A percentile compares a stretch with the other conserved stretches of the same genome.
Evolutionary conservation across 1,140 invertebrate genomes (phyloP).

Genomic region (Drosophila pachea): DNA sequence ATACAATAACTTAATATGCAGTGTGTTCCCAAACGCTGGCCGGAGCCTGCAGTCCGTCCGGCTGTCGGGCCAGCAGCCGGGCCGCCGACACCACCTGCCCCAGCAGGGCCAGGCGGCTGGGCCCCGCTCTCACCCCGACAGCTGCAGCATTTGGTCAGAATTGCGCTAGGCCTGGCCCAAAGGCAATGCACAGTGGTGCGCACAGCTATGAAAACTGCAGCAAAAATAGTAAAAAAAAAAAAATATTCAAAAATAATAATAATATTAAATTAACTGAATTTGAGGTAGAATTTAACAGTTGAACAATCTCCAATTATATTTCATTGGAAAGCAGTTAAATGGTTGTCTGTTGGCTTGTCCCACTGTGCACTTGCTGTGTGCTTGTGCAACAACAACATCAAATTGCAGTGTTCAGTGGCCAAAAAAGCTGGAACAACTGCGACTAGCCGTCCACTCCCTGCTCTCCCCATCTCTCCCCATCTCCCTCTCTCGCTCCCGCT

Average conservation of each 20-base stretch:
- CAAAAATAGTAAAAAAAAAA: background rate
- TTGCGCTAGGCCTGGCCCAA: constrained; percentile 28
- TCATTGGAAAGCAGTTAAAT: no score
- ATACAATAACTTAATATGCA: constrained; percentile 80
- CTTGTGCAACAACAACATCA: constrained; percentile 29
- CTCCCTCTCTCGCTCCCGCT: constrained; percentile 10
- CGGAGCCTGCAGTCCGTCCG: constrained; percentile 71
- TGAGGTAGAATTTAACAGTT: no score
- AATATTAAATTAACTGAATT: background rate
- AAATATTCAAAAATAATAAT: background rate
- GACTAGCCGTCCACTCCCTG: constrained; percentile 46
- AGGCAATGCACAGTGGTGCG: constrained; percentile 27
- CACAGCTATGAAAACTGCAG: no score
- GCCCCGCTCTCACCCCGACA: constrained; percentile 3
- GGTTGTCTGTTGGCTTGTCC: background rate
- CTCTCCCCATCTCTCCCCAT: background rate
- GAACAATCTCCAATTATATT: no score
- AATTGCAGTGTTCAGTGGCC: constrained; percentile 66
- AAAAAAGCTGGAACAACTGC: constrained; percentile 74
- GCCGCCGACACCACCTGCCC: constrained; percentile 1
- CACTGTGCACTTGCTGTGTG: constrained; percentile 48
- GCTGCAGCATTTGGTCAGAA: background rate
- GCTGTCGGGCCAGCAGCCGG: constrained; percentile 33
- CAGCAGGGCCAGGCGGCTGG: background rate
- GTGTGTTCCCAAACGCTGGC: constrained; percentile 68